These are phyloP conservation scores for Trissolcus japonicus DNA, from an alignment of 2,888 invertebrate genomes.

Conservation along the genomic window DNA sequence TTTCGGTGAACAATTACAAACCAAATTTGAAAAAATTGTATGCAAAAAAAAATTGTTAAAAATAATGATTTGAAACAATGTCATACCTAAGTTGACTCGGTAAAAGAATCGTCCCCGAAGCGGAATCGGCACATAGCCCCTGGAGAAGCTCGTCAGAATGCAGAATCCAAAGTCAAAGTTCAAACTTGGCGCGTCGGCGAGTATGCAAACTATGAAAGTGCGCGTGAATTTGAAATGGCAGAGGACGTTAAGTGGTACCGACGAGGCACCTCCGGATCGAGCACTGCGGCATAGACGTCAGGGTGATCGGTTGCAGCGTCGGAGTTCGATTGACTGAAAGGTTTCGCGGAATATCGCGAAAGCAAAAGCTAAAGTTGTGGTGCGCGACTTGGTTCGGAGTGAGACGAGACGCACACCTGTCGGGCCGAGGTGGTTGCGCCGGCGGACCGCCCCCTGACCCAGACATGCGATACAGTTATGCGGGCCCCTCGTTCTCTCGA, in stretches of 20 bases:
- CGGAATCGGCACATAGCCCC: too few species aligned
- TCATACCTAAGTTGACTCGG: too few species aligned
- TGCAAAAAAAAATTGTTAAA: too few species aligned
- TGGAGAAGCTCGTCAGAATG: too few species aligned
- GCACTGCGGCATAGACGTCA: constrained; percentile 4
- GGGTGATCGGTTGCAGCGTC: neutral
- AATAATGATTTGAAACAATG: too few species aligned
- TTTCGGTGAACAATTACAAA: too few species aligned
- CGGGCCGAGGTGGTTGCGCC: constrained; percentile 72
- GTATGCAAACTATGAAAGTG: neutral
- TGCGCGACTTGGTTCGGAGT: constrained; percentile 75
- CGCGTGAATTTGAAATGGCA: constrained; percentile 12
- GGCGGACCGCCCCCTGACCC: constrained; percentile 79
- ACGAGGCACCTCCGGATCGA: neutral
- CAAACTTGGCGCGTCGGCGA: constrained; percentile 1
- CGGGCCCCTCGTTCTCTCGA: constrained; percentile 73
- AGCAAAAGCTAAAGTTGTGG: constrained; percentile 58
- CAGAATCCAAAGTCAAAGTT: neutral
- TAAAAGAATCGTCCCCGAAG: too few species aligned
- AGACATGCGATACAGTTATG: constrained; percentile 79
- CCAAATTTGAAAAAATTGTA: too few species aligned
- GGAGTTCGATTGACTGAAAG: constrained; percentile 1
- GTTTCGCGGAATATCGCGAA: constrained; percentile 11
- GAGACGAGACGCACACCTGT: constrained; percentile 75
- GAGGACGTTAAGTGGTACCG: constrained; percentile 4